Base-by-base conservation (phyloP, 2,113 vertebrate genomes). In the Dermatemys mawii region DNA sequence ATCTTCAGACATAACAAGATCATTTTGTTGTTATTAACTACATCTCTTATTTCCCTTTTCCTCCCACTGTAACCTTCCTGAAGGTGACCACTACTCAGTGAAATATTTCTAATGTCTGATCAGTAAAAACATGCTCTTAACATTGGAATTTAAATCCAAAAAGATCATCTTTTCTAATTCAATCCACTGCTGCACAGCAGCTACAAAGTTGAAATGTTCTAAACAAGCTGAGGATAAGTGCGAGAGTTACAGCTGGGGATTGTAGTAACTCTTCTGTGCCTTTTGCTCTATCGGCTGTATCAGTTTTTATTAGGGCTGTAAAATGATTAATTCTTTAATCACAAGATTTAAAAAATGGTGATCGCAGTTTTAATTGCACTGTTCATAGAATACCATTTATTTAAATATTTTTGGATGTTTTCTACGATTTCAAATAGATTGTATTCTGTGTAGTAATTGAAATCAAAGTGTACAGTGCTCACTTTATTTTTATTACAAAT, bases 11-110 rank as follows among this genome's bases (percentile, higher is more conserved):
- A 49, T 96, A 94, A 92, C 96, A 95, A 93, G 87, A 87, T 88
- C 80, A 81, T 93, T 95, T 97, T 78, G 86, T 96, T 87, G 93
- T 88, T 53, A 46, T 73, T 95, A 93, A 94, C 95, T 90, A 63
- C n/a, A 55, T 84, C 73, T 92, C 73, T 83, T 92, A 4, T 83
- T 97, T 83, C 80, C 0, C 0, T 11, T 86, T 94, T 89, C 84
- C 75, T 96, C 80, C 82, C 81, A 84, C 73, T 86, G 24, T 78
- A 92, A 78, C 16, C 2, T 91, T 46, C 76, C 50, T 94, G 88
- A 95, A 92, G 95, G 94, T 96, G 90, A 95, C 92, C 80, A 60
- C 29, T 11, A 1, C 70, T 85, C 88, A 76, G 26, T 78, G 63
- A 89, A 73, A 89, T 93, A 55, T 70, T 44, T 3, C 0, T 80